Percentiles rank a stretch among this genome's conserved stretches.
Evolutionary conservation across 2,113 vertebrate genomes (phyloP).

Genomic region (Macheiramphus alcinus): DNA sequence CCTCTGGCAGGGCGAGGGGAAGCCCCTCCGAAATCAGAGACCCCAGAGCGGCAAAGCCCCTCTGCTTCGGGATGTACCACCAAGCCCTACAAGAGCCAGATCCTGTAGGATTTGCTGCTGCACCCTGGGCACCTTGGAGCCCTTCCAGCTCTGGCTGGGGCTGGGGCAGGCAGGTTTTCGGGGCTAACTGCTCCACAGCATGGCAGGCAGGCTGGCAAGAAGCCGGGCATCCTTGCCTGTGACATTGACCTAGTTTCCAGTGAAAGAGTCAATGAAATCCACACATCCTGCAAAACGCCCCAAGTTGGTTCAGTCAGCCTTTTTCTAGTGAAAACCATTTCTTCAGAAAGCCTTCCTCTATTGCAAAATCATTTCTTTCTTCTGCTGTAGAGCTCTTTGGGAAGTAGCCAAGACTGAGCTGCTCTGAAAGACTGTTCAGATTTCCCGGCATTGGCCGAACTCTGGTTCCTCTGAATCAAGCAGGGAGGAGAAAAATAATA

Average conservation of each 20-base stretch:
- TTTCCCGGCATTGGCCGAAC: not conserved
- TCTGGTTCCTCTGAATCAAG: slow-evolving; percentile 1
- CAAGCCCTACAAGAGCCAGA: not conserved
- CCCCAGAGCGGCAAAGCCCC: not conserved
- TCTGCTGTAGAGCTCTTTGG: slow-evolving; percentile 19
- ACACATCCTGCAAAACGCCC: not conserved
- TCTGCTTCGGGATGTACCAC: rapidly evolving
- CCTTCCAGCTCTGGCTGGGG: not conserved
- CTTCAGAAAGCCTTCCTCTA: slow-evolving; percentile 1
- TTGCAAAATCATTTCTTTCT: slow-evolving; percentile 42
- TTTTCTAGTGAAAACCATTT: slow-evolving; percentile 29
- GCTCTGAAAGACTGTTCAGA: slow-evolving; percentile 22
- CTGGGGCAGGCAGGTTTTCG: not conserved
- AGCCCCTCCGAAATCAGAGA: not conserved
- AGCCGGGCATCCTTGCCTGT: not conserved
- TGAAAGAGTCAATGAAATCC: slow-evolving; percentile 39
- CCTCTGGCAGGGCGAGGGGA: not conserved
- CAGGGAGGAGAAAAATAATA: slow-evolving; percentile 9
- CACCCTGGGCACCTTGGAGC: not conserved
- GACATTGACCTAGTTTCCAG: slow-evolving; percentile 51
- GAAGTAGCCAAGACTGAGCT: slow-evolving; percentile 30
- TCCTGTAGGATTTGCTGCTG: not conserved
- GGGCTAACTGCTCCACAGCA: not conserved
- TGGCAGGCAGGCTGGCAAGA: not conserved
- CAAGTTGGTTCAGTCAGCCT: not conserved